Evolutionary conservation across 1,140 invertebrate genomes (phyloP).

Genomic region (Hestina assimilis): DNA sequence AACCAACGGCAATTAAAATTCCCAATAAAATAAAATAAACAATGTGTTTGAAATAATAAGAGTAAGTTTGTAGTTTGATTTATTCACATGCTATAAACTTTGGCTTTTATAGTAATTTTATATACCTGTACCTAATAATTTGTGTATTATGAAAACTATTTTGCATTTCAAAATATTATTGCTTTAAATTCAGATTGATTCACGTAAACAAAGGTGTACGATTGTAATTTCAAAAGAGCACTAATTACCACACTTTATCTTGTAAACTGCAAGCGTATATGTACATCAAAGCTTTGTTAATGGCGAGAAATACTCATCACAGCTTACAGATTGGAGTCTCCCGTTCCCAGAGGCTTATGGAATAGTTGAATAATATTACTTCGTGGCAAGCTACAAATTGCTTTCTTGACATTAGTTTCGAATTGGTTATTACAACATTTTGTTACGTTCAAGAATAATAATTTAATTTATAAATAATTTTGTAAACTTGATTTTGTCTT

Average conservation of each 20-base stretch:
- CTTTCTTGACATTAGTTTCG: neutral
- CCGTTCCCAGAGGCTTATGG: neutral
- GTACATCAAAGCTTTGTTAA: neutral
- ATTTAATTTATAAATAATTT: too few species aligned
- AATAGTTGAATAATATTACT: neutral
- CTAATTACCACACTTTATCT: slow-evolving; percentile 6
- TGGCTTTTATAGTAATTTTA: too few species aligned
- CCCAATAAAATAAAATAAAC: too few species aligned
- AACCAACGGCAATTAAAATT: too few species aligned
- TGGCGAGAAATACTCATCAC: slow-evolving; percentile 12
- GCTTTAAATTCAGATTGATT: neutral
- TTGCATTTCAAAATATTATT: too few species aligned
- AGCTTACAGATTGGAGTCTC: neutral
- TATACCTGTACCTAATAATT: too few species aligned
- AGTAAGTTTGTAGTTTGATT: too few species aligned
- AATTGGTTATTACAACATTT: neutral
- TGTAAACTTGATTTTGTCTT: too few species aligned
- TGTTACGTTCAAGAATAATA: neutral
- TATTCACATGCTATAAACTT: too few species aligned
- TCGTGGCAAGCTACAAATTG: neutral
- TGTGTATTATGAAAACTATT: too few species aligned
- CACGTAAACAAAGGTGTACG: neutral
- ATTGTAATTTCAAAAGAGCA: neutral
- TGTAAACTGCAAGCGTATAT: neutral
- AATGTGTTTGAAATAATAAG: too few species aligned